Evolutionary conservation across 2,797 vertebrate genomes (phyloP), one percentile per base, ranked within the genome.

Genomic region (Microchirus variegatus): DNA sequence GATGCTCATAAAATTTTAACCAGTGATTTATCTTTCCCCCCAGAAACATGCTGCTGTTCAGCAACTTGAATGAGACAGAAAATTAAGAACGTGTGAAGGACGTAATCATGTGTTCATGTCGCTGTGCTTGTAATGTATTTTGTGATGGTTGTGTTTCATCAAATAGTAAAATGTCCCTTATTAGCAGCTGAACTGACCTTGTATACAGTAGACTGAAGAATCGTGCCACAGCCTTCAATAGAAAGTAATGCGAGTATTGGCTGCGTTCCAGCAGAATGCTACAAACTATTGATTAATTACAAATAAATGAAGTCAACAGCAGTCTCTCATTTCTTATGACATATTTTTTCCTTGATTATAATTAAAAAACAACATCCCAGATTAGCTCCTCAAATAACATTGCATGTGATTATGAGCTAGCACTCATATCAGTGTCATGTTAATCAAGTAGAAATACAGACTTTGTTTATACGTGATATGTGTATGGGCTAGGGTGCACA

Each of bases 21-120:
- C 58, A 26, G 72, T 72, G 63, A 82, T 88, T 89, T 67, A 85
- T 84, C 74, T 41, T 60, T n/a, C 18, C 59, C 52, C 60, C 46
- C 59, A 55, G 76, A 75, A 73, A 50, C 51, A 53, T 14, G 54
- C 73, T 48, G 41, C 52, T 45, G 40, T 78, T 80, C 54, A 74
- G 80, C 61, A 82, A 63, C 13, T 41, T 6, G 52, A 70, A 78
- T 43, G 51, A 75, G 69, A 80, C 59, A 42, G 70, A 84, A 82
- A 56, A 60, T 73, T 79, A 55, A 8, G 56, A 35, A 58, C 22
- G 38, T 67, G 64, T 59, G 43, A 53, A 50, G 40, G 63, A 70
- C 31, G 50, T 49, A 40, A 69, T 78, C 54, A 51, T 66, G 54
- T 42, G 31, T 69, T 67, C 58, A 49, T 53, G 59, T 52, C 61